These are phyloP conservation scores for Megaceryle maxima DNA, from an alignment of 2,113 vertebrate genomes.

Conservation along the genomic window DNA sequence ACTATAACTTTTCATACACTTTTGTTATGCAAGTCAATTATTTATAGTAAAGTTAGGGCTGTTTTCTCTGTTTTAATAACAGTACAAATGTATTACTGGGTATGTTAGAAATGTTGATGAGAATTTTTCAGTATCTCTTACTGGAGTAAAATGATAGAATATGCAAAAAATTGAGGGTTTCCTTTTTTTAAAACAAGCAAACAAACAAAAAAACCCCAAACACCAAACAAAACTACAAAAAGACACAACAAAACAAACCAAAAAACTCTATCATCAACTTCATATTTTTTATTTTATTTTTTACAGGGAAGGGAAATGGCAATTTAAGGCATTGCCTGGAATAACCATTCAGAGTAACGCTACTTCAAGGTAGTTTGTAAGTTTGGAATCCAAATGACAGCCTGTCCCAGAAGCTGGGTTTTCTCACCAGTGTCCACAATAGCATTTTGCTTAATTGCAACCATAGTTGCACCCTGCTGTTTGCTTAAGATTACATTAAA, in stretches of 20 bases:
- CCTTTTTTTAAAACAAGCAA: no score
- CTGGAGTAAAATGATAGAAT: not conserved
- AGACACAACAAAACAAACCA: not conserved
- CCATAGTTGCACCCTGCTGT: not conserved
- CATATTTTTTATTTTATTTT: not conserved
- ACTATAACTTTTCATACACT: not conserved
- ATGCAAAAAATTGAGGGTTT: accelerated
- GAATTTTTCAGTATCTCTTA: not conserved
- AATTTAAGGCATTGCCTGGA: not conserved
- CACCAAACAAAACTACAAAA: no score
- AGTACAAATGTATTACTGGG: not conserved
- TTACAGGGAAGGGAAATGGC: not conserved
- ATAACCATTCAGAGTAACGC: not conserved
- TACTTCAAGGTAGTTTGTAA: not conserved
- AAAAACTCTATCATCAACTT: not conserved
- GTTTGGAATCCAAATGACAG: not conserved
- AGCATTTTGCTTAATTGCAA: not conserved
- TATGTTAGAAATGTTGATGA: not conserved
- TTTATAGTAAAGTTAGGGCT: not conserved
- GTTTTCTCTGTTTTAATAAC: not conserved
- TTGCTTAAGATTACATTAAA: not conserved
- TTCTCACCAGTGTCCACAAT: not conserved
- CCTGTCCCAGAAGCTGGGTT: accelerated
- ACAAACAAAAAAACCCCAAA: no score
- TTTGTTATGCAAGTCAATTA: not conserved